These are phyloP conservation scores for Cathartes aura DNA, from an alignment of 2,113 vertebrate species.

Conservation along the genomic window DNA sequence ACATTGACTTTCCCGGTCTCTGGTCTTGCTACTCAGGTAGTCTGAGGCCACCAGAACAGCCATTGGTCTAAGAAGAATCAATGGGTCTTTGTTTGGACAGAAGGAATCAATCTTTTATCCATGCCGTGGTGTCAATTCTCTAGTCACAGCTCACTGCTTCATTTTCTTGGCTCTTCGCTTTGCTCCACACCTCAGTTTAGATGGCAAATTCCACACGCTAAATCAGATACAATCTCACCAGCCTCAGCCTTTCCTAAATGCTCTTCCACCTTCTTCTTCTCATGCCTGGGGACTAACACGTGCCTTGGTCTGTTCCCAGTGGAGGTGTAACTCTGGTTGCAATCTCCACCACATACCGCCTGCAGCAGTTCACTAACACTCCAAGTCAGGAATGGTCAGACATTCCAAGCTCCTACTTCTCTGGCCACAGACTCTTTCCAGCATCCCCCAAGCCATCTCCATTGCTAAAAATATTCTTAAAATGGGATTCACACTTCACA, in stretches of 20 bases:
- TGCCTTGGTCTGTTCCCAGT: neutral
- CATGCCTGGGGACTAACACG: neutral
- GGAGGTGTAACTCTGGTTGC: neutral
- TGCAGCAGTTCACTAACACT: neutral
- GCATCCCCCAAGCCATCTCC: neutral
- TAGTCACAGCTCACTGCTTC: neutral
- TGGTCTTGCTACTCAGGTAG: neutral
- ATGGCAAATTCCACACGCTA: neutral
- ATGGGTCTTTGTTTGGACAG: neutral
- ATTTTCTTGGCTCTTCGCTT: neutral
- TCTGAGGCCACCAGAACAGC: neutral
- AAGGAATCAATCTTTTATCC: neutral
- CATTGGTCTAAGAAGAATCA: neutral
- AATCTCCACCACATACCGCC: neutral
- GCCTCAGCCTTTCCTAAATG: neutral
- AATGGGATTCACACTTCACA: neutral
- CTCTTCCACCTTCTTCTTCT: neutral
- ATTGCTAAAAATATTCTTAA: neutral
- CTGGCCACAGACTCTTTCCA: neutral
- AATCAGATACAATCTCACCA: neutral
- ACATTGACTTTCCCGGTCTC: neutral
- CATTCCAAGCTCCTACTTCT: neutral
- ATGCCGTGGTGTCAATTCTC: neutral
- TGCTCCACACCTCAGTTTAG: neutral
- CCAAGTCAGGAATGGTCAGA: neutral